Evolutionary conservation across 2,113 vertebrate genomes (phyloP), one percentile per base, ranked within the genome.

Genomic region (Ellobius talpinus): DNA sequence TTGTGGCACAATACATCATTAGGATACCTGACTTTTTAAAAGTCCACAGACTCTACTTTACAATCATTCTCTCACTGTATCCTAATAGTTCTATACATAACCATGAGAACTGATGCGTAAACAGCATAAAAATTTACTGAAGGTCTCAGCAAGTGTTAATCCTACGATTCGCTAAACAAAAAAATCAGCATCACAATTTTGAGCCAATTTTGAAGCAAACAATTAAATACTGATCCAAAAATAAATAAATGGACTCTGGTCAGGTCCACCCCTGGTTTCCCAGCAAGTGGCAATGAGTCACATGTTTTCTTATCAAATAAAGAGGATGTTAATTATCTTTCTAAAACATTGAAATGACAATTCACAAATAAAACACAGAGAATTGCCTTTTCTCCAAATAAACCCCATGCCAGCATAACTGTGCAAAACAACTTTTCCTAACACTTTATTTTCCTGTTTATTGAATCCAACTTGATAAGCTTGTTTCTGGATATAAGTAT

Each of bases 291-390:
- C 17, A 7, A 70, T 70, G 68, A 70, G 68, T n/a, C 68, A 70
- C 36, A 72, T 9, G 68, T n/a, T 58, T 96, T 86, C n/a, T 72
- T 87, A 58, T 74, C 29, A 85, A 55, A 77, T 79, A 92, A 90
- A 81, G 17, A 78, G 0, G 61, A 36, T 26, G 89, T 47, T 17
- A 39, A 26, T 36, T 78, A 7, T 81, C 17, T 85, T 95, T 84
- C n/a, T 45, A n/a, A 91, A 96, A 72, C 81, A 36, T 29, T 13
- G 1, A 13, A n/a, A 14, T 90, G 42, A 42, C 76, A 21, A 45
- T 8, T n/a, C 74, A 50, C 12, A 87, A 66, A 72, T 42, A 94
- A 77, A 47, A 81, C 19, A 89, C 11, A 16, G 16, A 23, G 36
- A 45, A 70, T n/a, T 93, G 47, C 42, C n/a, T 31, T 79, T 36